phyloP scores from a whole-genome alignment of 2,113 vertebrate species.

The Marmota monax region DNA sequence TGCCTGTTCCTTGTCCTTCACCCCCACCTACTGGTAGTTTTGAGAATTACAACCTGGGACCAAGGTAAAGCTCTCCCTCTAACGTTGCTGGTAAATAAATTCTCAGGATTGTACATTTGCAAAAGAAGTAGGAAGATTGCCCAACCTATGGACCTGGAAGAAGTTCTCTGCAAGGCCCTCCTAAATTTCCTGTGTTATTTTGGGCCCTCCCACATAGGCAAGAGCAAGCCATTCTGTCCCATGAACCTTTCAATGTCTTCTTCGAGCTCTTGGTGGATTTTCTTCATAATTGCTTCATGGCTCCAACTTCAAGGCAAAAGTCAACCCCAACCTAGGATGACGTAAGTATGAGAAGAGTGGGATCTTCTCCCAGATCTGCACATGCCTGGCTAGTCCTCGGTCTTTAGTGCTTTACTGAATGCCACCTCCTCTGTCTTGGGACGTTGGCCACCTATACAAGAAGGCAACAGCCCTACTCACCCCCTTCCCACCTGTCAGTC shows the following conservation, averaged over 20 bases:
- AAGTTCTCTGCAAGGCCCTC: not conserved
- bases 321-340: not conserved
- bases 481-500: not conserved
- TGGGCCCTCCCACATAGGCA: not conserved
- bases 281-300: not conserved
- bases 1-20: slow-evolving; percentile 58
- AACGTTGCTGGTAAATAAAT: not conserved
- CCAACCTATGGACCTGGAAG: not conserved
- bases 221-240: no score
- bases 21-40: slow-evolving; percentile 48
- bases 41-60: slow-evolving; percentile 6
- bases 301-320: not conserved
- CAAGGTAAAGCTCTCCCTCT: accelerated
- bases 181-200: not conserved
- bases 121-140: not conserved
- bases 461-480: no score
- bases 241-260: not conserved
- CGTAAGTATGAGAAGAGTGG: not conserved
- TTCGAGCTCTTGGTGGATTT: accelerated
- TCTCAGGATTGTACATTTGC: not conserved
- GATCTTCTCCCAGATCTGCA: not conserved
- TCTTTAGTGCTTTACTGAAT: not conserved
- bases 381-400: not conserved
- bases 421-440: not conserved
- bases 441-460: not conserved